phyloP scores from a whole-genome alignment of 1,140 invertebrate species.

The Philaenus spumarius region DNA sequence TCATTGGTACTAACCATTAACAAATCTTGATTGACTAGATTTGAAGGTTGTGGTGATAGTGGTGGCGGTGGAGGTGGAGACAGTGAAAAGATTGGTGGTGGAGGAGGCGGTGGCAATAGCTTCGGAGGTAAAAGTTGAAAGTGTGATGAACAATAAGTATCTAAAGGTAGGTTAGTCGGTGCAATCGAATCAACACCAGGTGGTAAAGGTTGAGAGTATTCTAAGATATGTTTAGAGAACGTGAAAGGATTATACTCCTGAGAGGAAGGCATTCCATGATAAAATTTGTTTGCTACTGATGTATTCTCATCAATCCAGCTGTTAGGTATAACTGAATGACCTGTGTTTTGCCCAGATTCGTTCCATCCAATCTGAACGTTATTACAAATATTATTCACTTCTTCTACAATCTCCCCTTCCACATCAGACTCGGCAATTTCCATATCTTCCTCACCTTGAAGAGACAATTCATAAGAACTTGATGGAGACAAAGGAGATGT shows the following conservation, averaged over 20 bases:
- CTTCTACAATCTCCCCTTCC: background rate
- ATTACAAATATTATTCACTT: background rate
- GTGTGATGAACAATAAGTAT: background rate
- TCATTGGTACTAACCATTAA: too few relatives aligned
- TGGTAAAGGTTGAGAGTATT: background rate
- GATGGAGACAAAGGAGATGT: background rate
- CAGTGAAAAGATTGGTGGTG: background rate
- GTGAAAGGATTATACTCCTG: background rate
- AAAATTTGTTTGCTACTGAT: background rate
- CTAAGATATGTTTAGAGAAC: background rate
- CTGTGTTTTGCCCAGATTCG: background rate
- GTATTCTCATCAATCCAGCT: background rate
- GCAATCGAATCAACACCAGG: background rate
- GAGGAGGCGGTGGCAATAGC: background rate
- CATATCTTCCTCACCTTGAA: constrained; percentile 8
- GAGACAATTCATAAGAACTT: background rate
- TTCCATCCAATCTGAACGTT: background rate
- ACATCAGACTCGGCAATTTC: background rate
- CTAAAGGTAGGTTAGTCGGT: background rate
- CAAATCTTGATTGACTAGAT: too few relatives aligned
- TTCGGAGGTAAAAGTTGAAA: background rate
- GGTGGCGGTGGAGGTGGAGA: background rate
- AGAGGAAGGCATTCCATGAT: background rate
- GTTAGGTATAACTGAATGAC: too few relatives aligned
- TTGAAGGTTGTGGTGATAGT: background rate